Evolutionary conservation across 2,797 vertebrate genomes (phyloP), one percentile per base, ranked within the genome.

Genomic region (Hypotaenidia okinawae): DNA sequence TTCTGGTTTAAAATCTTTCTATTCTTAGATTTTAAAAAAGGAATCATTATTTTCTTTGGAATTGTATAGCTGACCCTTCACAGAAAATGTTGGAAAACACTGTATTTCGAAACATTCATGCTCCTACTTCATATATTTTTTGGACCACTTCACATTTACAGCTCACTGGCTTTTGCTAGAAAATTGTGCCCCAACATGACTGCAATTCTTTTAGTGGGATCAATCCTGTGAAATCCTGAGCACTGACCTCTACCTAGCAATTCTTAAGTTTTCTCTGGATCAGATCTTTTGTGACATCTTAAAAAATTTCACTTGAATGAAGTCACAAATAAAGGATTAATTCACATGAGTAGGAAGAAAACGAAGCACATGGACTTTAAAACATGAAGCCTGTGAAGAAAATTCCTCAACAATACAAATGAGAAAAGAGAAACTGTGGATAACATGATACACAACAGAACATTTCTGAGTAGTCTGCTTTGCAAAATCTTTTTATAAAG

Each of bases 21-120:
- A 52, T 92, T 94, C 76, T 94, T 90, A 72, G 86, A 83, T 67
- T 90, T 93, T 87, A 90, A 94, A 95, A 88, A 24, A 87, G 83
- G 62, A 91, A 59, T 49, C 7, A 14, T 68, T 88, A 3, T 54
- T 83, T 82, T 91, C 92, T 88, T 84, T 92, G 7, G 33, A 94
- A 70, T 85, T 88, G 21, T 69, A 67, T 67, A 80, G 41, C 79
- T 95, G 78, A 88, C 37, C 55, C 57, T 83, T 93, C 77, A 61
- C 49, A 90, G 59, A 92, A 96, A 90, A 92, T 64, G 68, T 58
- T 96, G 87, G 91, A 96, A 95, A 92, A 76, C 16, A 84, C 90
- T 94, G 95, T 84, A 66, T 95, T 96, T 96, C 27, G 24, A 96
- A 94, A 95, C 74, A 84, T 67, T 87, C 52, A 59, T 88, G 74